Evolutionary conservation across 2,113 vertebrate species (phyloP), one percentile per base, ranked within the genome.

Genomic region (Pachyramphus minor): DNA sequence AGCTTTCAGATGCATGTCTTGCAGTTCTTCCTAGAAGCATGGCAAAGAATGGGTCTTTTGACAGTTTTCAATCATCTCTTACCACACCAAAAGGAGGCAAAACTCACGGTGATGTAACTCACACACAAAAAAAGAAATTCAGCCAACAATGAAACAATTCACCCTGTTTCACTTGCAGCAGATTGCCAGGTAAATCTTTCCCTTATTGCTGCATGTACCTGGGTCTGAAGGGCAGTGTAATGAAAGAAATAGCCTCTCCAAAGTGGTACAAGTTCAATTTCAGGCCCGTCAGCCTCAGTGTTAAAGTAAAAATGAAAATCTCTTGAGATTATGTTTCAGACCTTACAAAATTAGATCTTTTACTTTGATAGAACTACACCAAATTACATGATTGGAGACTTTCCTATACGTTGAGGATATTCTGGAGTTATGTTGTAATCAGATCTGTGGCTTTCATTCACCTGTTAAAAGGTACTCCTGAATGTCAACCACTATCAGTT

Each of bases 291-390:
- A 93, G 67, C 72, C 25, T 94, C 64, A 45, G 33, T 12, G 37
- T 75, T 87, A 37, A 45, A 47, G 66, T 73, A 72, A 96, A 94
- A 95, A 89, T 79, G 56, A 95, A 81, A 79, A 93, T 42, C 58
- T 88, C n/a, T 71, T 49, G 27, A 83, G 63, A 73, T 74, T 75
- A 64, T 39, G 9, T 49, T 91, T 87, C 62, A 89, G 60, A 91
- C 41, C 21, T 87, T 27, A 60, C 7, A 1, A 94, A 95, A 84
- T 90, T 41, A 93, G 52, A 73, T 53, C 37, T 37, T 91, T 94
- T 82, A 28, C 20, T 93, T 92, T 53, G 41, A 62, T 55, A 79
- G n/a, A 68, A 79, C 41, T 45, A 45, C 47, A 87, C 14, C 82
- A 53, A 75, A 85, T 45, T 66, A 76, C 31, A 30, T 4, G 37